phyloP scores from a whole-genome alignment of 23 tunicate species.

The Phallusia fumigata region DNA sequence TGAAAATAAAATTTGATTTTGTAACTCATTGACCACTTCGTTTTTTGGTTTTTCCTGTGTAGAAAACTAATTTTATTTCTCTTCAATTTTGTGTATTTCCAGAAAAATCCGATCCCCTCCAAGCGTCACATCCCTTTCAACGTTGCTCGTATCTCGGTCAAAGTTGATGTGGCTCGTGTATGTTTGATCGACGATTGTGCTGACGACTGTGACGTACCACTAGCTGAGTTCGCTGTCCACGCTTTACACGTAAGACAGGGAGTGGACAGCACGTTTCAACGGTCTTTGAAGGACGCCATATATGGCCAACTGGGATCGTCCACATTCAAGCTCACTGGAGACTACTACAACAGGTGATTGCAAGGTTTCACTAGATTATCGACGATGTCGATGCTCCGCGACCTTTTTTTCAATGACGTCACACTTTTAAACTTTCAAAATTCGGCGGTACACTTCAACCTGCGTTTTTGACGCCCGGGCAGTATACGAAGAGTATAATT shows the following conservation, averaged over 20 bases:
- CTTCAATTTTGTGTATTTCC: too few species aligned
- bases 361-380: too few species aligned
- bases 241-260: slow-evolving; percentile 35
- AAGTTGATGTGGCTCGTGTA: slow-evolving; percentile 46
- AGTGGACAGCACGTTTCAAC: slow-evolving; percentile 2
- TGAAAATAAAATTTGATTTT: too few species aligned
- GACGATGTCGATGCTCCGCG: too few species aligned
- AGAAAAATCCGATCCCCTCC: background rate
- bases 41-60: too few species aligned
- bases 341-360: slow-evolving; percentile 88
- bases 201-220: slow-evolving; percentile 91
- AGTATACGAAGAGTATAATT: too few species aligned
- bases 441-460: too few species aligned
- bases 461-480: too few species aligned
- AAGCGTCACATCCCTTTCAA: slow-evolving; percentile 20
- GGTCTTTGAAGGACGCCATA: slow-evolving; percentile 20
- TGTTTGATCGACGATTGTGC: slow-evolving; percentile 98
- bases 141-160: slow-evolving; percentile 41
- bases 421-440: too few species aligned
- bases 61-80: too few species aligned
- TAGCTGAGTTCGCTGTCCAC: slow-evolving; percentile 69
- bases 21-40: too few species aligned
- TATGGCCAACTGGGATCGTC: slow-evolving; percentile 48
- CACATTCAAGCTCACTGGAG: slow-evolving; percentile 59
- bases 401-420: too few species aligned